Percentiles rank a stretch among this genome's conserved stretches.
phyloP scores from a whole-genome alignment of 2,888 invertebrate genomes.

The Lasioglossum oenotherae region DNA sequence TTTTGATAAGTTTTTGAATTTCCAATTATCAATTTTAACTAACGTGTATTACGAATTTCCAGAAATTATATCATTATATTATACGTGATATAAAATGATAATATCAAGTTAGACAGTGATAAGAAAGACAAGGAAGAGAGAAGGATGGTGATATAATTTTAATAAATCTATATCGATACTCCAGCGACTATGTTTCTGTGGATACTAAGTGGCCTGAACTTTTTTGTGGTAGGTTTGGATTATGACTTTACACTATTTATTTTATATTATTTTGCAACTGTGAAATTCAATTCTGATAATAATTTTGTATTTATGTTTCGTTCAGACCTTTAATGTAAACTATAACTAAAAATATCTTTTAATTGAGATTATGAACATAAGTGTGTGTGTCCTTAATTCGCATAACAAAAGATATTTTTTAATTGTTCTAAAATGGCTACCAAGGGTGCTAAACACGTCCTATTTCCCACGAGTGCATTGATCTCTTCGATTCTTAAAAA shows the following conservation, averaged over 20 bases:
- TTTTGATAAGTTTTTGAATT: background rate
- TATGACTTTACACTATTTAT: background rate
- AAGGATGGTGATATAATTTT: constrained; percentile 36
- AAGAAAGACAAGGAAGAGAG: background rate
- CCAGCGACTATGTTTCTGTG: constrained; percentile 54
- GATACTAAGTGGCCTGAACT: constrained; percentile 44
- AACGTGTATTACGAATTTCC: background rate
- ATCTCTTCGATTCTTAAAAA: background rate
- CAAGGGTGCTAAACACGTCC: background rate
- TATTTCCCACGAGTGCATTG: background rate
- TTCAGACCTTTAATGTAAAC: too few relatives aligned
- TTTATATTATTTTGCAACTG: background rate
- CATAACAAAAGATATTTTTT: background rate
- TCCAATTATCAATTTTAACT: background rate
- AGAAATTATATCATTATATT: background rate
- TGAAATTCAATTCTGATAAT: background rate
- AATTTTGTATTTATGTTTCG: too few relatives aligned
- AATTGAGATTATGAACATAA: too few relatives aligned
- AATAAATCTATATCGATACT: constrained; percentile 11
- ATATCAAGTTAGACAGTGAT: background rate
- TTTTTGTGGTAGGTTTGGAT: constrained; percentile 60
- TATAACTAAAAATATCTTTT: too few relatives aligned
- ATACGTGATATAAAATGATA: background rate
- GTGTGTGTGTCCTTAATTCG: too few relatives aligned
- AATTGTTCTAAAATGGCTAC: background rate